Conservation (phyloP, 1,140 invertebrate species). For the Drosophila sp. region DNA sequence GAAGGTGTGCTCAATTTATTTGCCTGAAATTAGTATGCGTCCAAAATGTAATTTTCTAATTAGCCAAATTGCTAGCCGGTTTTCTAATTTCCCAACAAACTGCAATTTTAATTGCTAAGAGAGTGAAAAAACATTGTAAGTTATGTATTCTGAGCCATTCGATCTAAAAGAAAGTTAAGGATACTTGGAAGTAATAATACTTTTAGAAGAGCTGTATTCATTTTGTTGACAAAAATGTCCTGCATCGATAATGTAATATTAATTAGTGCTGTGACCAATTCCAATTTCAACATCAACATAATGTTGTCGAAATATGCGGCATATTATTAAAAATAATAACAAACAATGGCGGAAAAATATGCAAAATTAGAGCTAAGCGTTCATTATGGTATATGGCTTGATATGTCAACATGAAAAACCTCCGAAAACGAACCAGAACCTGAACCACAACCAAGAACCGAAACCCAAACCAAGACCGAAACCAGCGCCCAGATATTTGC, state of each 20-base stretch:
- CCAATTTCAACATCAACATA: conserved; percentile 1
- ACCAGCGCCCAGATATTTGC: conserved; percentile 58
- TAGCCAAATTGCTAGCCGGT: conserved; percentile 51
- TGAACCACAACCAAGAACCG: too few relatives aligned
- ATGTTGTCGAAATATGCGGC: conserved; percentile 25
- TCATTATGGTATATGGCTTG: conserved; percentile 76
- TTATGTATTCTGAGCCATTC: too few relatives aligned
- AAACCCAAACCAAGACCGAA: conserved; percentile 25
- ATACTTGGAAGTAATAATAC: too few relatives aligned
- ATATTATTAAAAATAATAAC: conserved; percentile 52
- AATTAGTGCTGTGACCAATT: conserved; percentile 17
- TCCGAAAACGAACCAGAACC: conserved; percentile 17
- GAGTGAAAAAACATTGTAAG: background rate
- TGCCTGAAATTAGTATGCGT: conserved; percentile 67
- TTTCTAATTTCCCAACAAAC: background rate
- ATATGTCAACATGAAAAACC: conserved; percentile 70
- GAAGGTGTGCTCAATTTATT: conserved; percentile 60
- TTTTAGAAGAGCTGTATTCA: too few relatives aligned
- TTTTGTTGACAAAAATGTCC: too few relatives aligned
- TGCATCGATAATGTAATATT: conserved; percentile 6
- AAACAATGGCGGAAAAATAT: conserved; percentile 51
- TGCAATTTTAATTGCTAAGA: background rate
- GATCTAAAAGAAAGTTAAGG: too few relatives aligned
- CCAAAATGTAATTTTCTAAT: conserved; percentile 77
- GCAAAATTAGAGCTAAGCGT: conserved; percentile 63